Evolutionary conservation across 2,113 vertebrate genomes (phyloP).

Genomic region (Nestor notabilis): DNA sequence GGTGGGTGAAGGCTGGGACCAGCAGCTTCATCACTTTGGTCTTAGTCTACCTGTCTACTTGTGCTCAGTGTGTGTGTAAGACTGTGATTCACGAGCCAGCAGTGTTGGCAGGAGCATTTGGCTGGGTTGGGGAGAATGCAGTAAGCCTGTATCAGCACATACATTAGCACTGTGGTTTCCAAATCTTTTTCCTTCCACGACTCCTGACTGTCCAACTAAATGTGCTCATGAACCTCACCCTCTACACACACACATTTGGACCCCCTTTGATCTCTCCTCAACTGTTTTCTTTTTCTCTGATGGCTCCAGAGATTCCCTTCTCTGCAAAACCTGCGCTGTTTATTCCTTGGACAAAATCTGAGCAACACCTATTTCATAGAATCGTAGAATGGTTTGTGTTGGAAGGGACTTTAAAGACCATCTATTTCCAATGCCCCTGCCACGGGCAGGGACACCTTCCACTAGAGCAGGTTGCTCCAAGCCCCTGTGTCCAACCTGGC

Average conservation of each 20-base stretch:
- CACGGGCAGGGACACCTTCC: too few relatives aligned
- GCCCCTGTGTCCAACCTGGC: too few relatives aligned
- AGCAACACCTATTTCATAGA: neutral
- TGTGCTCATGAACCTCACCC: neutral
- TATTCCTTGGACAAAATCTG: neutral
- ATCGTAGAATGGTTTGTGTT: too few relatives aligned
- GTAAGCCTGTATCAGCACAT: neutral
- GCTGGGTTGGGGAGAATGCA: neutral
- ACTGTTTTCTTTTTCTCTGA: accelerated
- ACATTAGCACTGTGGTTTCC: neutral
- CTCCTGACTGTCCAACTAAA: neutral
- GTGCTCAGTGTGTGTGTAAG: neutral
- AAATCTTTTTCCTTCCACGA: neutral
- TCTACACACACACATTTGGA: neutral
- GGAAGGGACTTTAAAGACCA: too few relatives aligned
- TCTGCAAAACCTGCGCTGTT: neutral
- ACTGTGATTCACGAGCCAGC: neutral
- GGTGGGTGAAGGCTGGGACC: slow-evolving; percentile 11
- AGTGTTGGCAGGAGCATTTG: neutral
- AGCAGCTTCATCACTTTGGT: neutral
- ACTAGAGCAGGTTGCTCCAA: too few relatives aligned
- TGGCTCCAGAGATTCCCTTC: neutral
- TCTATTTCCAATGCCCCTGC: too few relatives aligned
- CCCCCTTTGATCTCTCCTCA: neutral
- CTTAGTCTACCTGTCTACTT: neutral